Percentiles rank a stretch among this genome's conserved stretches.
Conservation (phyloP, 2,113 vertebrate genomes). For the Sebastes fasciatus region DNA sequence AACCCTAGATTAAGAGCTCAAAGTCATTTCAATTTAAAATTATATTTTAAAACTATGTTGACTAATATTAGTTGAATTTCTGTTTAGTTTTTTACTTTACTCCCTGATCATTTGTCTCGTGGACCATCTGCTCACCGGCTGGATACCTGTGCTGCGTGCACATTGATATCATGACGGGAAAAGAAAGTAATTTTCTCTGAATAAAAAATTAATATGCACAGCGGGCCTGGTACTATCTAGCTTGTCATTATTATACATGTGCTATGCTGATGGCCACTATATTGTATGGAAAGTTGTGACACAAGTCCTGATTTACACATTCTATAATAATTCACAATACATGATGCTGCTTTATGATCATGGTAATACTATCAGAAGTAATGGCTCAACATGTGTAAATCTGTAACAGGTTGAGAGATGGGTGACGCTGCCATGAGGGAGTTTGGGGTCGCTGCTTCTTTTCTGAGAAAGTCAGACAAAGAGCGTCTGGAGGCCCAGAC, state of each 20-base stretch:
- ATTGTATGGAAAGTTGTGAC: background rate
- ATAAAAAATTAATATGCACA: background rate
- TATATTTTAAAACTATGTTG: too few species aligned
- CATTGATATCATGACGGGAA: too few species aligned
- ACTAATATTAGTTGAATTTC: too few species aligned
- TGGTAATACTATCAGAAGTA: background rate
- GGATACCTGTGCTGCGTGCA: too few species aligned
- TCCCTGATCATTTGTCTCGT: too few species aligned
- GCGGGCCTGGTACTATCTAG: background rate
- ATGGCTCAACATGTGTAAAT: background rate
- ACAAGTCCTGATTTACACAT: background rate
- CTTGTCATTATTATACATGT: background rate
- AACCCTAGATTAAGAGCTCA: background rate
- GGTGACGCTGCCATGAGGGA: slow-evolving; percentile 2
- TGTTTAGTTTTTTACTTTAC: too few species aligned
- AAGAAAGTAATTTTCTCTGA: too few species aligned
- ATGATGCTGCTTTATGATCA: background rate
- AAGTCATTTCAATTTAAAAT: too few species aligned
- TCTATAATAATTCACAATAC: background rate
- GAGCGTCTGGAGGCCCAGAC: slow-evolving; percentile 11
- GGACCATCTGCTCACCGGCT: too few species aligned
- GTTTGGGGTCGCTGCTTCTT: background rate
- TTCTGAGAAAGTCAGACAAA: slow-evolving; percentile 2
- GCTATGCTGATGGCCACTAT: background rate
- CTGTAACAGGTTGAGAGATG: slow-evolving; percentile 8